A percentile compares a stretch with the other conserved stretches of the same genome.
phyloP scores from a whole-genome alignment of 2,797 vertebrate species.

The Rhinella marina region DNA sequence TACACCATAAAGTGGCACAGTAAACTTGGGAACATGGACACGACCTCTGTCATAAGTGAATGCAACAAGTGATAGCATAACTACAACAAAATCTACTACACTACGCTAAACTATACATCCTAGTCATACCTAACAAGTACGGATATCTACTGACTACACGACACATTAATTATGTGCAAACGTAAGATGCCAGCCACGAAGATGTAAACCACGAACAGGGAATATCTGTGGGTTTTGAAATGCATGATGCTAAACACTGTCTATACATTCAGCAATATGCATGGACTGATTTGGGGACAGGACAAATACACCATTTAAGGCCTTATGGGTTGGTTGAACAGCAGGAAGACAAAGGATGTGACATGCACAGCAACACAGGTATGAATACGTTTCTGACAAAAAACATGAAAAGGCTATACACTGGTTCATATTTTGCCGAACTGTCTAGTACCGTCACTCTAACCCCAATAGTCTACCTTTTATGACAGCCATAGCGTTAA shows the following conservation, averaged over 20 bases:
- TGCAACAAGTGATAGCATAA: conserved; percentile 8
- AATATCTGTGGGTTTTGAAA: background rate
- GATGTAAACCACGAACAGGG: conserved; percentile 13
- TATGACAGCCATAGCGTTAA: background rate
- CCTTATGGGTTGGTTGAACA: conserved; percentile 6
- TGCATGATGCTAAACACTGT: background rate
- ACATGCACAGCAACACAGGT: conserved; percentile 11
- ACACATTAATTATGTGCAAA: conserved; percentile 52
- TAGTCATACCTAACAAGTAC: conserved; percentile 27
- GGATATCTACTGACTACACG: conserved; percentile 21
- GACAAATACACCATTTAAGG: conserved; percentile 24
- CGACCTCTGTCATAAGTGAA: background rate
- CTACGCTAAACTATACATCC: conserved; percentile 3
- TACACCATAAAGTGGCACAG: conserved; percentile 35
- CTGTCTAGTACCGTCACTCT: background rate
- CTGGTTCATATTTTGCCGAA: background rate
- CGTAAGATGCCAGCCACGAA: conserved; percentile 25
- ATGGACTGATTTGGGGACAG: conserved; percentile 4
- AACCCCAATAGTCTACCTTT: background rate
- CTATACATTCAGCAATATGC: conserved; percentile 8
- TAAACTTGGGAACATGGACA: conserved; percentile 4
- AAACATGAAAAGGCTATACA: background rate
- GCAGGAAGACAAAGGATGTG: conserved; percentile 14
- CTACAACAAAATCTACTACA: conserved; percentile 13
- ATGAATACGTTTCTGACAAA: background rate